Conservation (phyloP, 2,113 vertebrate genomes). For the Scopus umbretta region DNA sequence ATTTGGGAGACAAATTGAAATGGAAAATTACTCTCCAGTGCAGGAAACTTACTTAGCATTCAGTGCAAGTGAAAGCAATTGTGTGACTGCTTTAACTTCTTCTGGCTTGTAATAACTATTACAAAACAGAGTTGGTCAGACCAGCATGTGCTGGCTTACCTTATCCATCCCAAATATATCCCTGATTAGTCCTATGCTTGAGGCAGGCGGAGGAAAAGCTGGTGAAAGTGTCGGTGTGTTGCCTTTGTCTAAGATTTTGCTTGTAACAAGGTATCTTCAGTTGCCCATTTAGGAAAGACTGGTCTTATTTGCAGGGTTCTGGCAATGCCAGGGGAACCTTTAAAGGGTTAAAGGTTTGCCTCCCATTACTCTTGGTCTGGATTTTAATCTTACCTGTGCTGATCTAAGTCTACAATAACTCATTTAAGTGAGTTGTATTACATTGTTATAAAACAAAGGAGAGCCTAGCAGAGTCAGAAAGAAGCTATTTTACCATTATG, state of each 20-base stretch:
- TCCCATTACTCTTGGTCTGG: background rate
- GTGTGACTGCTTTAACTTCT: background rate
- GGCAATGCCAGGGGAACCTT: background rate
- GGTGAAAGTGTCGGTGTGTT: background rate
- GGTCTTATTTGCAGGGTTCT: background rate
- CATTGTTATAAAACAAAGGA: background rate
- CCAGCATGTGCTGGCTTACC: background rate
- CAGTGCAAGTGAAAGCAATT: background rate
- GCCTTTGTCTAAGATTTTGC: background rate
- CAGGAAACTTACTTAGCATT: background rate
- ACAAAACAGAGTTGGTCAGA: background rate
- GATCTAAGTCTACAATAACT: background rate
- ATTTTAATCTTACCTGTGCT: background rate
- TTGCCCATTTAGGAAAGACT: background rate
- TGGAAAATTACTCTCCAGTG: background rate
- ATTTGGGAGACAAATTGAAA: background rate
- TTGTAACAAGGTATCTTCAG: background rate
- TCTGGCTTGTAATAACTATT: background rate
- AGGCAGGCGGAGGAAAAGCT: background rate
- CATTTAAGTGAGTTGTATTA: background rate
- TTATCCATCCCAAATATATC: background rate
- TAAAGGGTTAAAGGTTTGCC: background rate
- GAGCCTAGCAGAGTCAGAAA: background rate
- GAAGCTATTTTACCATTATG: background rate
- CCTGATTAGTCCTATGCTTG: background rate